These are phyloP conservation scores for Saccostrea glomerata DNA, from an alignment of 1,140 invertebrate species.

Conservation along the genomic window DNA sequence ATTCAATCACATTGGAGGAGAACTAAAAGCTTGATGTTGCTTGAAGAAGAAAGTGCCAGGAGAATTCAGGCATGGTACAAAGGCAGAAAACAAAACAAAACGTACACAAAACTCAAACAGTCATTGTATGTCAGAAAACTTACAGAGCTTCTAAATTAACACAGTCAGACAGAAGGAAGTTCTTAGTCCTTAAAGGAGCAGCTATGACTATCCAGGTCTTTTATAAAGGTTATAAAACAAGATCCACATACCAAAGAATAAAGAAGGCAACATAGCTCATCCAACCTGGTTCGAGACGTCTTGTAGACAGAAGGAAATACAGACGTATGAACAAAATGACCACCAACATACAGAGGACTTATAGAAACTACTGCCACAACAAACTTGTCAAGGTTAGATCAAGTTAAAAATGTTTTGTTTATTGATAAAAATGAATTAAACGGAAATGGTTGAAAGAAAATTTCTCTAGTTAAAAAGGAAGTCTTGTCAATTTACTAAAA, in stretches of 20 bases:
- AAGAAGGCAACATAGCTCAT: constrained; percentile 21
- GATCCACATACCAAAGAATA: constrained; percentile 1
- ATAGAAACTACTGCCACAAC: constrained; percentile 49
- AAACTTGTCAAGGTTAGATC: not conserved
- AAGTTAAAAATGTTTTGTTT: not conserved
- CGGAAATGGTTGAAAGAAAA: no score
- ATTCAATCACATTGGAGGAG: not conserved
- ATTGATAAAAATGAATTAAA: no score
- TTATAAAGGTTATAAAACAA: constrained; percentile 30
- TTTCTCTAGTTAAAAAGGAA: no score
- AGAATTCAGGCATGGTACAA: no score
- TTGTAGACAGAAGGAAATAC: constrained; percentile 25
- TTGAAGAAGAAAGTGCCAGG: no score
- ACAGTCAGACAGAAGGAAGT: not conserved
- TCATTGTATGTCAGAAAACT: constrained; percentile 36
- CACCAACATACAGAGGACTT: constrained; percentile 58
- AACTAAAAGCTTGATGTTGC: no score
- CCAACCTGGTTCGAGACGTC: constrained; percentile 34
- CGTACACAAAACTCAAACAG: constrained; percentile 38
- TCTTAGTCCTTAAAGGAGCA: constrained; percentile 32
- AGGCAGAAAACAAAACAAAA: not conserved
- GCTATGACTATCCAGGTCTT: constrained; percentile 44
- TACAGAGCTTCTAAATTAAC: not conserved
- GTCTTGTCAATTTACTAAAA: no score
- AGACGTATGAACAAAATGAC: constrained; percentile 25